Evolutionary conservation across 2,888 invertebrate genomes (phyloP).

Genomic region (Dermolepida albohirtum): DNA sequence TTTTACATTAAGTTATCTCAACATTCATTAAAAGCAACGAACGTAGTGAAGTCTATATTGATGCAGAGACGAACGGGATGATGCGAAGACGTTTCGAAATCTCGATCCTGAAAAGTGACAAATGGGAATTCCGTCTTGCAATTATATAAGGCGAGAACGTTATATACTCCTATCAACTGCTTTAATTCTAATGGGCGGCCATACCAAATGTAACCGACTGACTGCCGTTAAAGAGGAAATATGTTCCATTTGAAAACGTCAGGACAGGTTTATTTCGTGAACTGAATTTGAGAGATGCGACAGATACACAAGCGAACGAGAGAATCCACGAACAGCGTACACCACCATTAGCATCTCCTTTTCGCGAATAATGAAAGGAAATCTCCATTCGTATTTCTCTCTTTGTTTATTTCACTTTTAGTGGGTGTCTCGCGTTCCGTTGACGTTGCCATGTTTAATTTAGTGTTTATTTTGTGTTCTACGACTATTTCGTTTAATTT

Average conservation of each 20-base stretch:
- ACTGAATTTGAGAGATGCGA: constrained; percentile 34
- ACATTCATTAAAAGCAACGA: too few species aligned
- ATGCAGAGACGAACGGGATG: neutral
- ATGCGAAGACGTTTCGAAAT: constrained; percentile 31
- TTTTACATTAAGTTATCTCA: too few species aligned
- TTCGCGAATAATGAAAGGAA: constrained; percentile 35
- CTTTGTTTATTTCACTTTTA: neutral
- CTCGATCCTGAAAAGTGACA: constrained; percentile 36
- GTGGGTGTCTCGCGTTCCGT: neutral
- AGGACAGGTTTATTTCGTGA: constrained; percentile 36
- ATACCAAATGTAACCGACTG: constrained; percentile 11
- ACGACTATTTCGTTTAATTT: constrained; percentile 22
- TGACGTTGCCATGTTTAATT: constrained; percentile 24
- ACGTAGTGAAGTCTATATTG: too few species aligned
- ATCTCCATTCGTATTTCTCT: constrained; percentile 22
- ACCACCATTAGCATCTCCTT: constrained; percentile 15
- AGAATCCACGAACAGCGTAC: neutral
- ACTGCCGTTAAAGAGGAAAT: constrained; percentile 30
- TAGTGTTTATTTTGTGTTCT: constrained; percentile 30
- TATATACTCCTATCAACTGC: neutral
- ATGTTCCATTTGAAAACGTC: constrained; percentile 39
- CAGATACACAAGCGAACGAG: constrained; percentile 12
- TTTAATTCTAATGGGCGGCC: constrained; percentile 38
- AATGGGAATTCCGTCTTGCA: constrained; percentile 36
- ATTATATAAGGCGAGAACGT: constrained; percentile 36